phyloP scores from a whole-genome alignment of 2,113 vertebrate genomes.

The Xenotilapia caudafasciata region DNA sequence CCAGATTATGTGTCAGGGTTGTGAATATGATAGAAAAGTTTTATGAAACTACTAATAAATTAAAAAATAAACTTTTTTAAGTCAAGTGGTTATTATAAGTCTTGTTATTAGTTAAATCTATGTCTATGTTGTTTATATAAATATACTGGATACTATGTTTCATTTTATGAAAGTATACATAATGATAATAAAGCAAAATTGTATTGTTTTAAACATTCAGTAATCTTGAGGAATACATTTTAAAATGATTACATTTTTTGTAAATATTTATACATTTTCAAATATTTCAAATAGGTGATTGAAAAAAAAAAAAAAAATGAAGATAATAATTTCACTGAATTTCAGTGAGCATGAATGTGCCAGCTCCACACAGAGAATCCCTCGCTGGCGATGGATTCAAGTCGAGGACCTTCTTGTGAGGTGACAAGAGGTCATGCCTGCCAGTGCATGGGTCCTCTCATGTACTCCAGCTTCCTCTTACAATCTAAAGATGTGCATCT shows the following conservation, averaged over 20 bases:
- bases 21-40: not conserved
- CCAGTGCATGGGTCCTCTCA: not conserved
- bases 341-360: not conserved
- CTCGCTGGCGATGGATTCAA: not conserved
- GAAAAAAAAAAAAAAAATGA: not conserved
- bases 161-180: not conserved
- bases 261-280: not conserved
- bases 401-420: not conserved
- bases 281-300: not conserved
- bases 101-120: not conserved
- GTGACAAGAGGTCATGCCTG: not conserved
- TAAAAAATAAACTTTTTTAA: accelerated
- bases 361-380: not conserved
- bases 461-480: not conserved
- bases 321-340: not conserved
- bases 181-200: not conserved
- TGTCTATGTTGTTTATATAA: not conserved
- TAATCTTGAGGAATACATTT: not conserved
- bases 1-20: not conserved
- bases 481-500: not conserved
- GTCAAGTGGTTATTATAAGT: not conserved
- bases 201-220: not conserved
- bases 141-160: not conserved
- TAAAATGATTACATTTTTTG: not conserved
- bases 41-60: not conserved